phyloP scores from a whole-genome alignment of 1,140 invertebrate species.

The Diachasmimorpha longicaudata region DNA sequence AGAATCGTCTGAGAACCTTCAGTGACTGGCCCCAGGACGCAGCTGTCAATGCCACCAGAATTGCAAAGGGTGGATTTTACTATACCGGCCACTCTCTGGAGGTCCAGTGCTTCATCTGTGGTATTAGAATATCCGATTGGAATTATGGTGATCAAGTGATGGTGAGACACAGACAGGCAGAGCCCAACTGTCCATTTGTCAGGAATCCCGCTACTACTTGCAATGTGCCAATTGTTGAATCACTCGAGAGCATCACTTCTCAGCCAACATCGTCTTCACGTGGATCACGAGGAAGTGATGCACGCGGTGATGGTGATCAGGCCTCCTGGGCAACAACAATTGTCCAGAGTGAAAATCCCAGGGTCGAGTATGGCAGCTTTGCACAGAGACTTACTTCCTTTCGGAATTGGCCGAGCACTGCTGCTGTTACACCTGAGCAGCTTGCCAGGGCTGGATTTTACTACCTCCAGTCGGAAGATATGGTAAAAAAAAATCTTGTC shows the following conservation, averaged over 20 bases:
- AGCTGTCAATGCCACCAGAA: constrained; percentile 67
- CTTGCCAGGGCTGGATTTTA: constrained; percentile 86
- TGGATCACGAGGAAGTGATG: background rate
- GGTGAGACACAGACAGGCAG: constrained; percentile 67
- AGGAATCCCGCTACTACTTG: constrained; percentile 68
- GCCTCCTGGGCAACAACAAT: background rate
- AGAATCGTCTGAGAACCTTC: constrained; percentile 73
- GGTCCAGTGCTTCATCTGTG: constrained; percentile 80
- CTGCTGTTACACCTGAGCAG: constrained; percentile 69
- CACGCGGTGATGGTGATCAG: background rate
- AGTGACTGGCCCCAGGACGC: constrained; percentile 73
- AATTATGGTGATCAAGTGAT: constrained; percentile 77
- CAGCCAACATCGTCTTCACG: constrained; percentile 21
- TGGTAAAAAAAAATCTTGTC: constrained; percentile 55
- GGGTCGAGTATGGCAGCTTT: constrained; percentile 57
- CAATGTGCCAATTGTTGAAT: constrained; percentile 67
- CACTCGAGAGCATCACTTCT: background rate
- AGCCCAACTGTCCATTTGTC: constrained; percentile 77
- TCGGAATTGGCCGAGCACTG: constrained; percentile 68
- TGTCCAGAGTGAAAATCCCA: constrained; percentile 14
- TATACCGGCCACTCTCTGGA: constrained; percentile 72
- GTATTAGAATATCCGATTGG: constrained; percentile 75
- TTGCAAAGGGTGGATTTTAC: constrained; percentile 85
- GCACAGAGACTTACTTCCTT: constrained; percentile 67
- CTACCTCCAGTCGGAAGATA: constrained; percentile 68